Base-by-base conservation (phyloP, 2,888 invertebrate species). In the Dyspetes luteomarginatus region DNA sequence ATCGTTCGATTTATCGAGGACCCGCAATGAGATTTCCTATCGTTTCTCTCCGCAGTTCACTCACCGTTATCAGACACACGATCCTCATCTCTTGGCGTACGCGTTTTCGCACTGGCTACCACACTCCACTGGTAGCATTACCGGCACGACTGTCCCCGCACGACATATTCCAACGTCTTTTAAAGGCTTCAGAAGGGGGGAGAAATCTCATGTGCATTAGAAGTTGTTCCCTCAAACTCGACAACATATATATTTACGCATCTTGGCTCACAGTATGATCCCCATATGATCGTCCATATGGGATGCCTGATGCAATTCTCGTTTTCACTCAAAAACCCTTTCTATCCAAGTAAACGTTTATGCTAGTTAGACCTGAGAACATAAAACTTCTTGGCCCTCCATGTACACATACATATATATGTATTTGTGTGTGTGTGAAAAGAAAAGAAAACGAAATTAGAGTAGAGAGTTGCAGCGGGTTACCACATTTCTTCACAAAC, bases 1-100 rank as follows among this genome's bases (percentile, higher is more conserved):
- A n/a, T n/a, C n/a, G n/a, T n/a, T n/a, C 22, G 55, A 74, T 55
- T 22, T 24, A 5, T 56, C 24, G 56, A 7, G 2, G 15, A 7
- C 22, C 17, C 17, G 15, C 26, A 28, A 19, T 15, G 7, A 28
- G 56, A 2, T 26, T 52, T 55, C 9, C 5, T 9, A 41, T 15
- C 22, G 30, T 2, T 17, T 22, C 26, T 62, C n/a, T n/a, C 41
- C 43, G 30, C 30, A 12, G 17, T 58, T 58, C 86, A 87, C 89
- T 90, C 88, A 90, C 90, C 89, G 84, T 87, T 83, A 87, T 74
- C 36, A 90, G 82, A 83, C 84, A 86, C 81, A 85, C 82, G 86
- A 89, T 85, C 86, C 81, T 90, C 90, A 90, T 90, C 72, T 84
- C 83, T 82, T 55, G 17, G 84, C 76, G 77, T 84, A 84, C 80